A percentile compares a stretch with the other conserved stretches of the same genome.
Evolutionary conservation across 2,113 vertebrate species (phyloP).

Genomic region (Saccopteryx bilineata): DNA sequence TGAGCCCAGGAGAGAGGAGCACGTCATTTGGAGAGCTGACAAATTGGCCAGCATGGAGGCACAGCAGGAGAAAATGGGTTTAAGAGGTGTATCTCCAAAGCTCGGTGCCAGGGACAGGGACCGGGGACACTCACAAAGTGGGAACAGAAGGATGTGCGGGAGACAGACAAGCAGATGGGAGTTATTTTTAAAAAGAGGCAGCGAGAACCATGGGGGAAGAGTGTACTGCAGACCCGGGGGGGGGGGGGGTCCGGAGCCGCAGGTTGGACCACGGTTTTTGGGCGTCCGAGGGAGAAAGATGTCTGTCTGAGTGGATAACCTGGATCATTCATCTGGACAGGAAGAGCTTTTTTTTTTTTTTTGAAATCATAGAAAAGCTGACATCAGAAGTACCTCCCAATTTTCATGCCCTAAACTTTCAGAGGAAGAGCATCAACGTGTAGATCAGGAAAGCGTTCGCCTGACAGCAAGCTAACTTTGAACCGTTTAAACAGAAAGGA

Average conservation of each 20-base stretch:
- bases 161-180: slow-evolving; percentile 68
- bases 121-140: neutral
- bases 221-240: slow-evolving; percentile 7
- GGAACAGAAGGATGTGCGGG: slow-evolving; percentile 59
- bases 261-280: neutral
- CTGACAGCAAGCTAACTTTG: neutral
- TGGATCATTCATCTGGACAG: neutral
- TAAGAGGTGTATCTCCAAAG: neutral
- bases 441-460: slow-evolving; percentile 14
- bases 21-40: neutral
- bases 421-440: neutral
- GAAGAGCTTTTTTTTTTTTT: neutral
- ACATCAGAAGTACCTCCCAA: neutral
- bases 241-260: neutral
- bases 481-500: neutral
- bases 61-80: neutral
- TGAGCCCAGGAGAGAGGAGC: neutral
- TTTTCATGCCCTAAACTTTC: neutral
- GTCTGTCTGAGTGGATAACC: neutral
- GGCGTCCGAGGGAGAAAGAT: neutral
- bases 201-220: slow-evolving; percentile 46
- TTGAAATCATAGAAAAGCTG: neutral
- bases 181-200: slow-evolving; percentile 75
- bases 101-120: neutral
- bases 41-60: neutral